These are phyloP conservation scores for Lordiphosa mommai DNA, from an alignment of 1,140 invertebrate genomes.

Conservation along the genomic window DNA sequence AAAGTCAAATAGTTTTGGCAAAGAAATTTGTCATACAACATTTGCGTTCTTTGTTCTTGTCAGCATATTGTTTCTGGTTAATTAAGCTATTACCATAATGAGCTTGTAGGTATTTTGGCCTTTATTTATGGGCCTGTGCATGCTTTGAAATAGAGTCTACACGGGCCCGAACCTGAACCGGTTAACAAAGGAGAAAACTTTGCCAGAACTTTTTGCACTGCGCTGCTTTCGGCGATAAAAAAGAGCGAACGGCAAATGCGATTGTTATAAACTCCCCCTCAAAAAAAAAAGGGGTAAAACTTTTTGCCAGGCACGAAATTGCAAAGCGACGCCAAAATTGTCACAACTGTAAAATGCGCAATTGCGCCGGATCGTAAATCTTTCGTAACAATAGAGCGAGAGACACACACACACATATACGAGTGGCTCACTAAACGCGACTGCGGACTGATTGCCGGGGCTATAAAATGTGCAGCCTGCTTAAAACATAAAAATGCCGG, in stretches of 20 bases:
- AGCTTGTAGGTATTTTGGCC: slow-evolving; percentile 65
- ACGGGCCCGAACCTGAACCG: slow-evolving; percentile 13
- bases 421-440: slow-evolving; percentile 69
- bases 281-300: slow-evolving; percentile 10
- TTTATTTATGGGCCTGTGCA: slow-evolving; percentile 56
- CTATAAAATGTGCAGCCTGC: slow-evolving; percentile 72
- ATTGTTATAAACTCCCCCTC: slow-evolving; percentile 54
- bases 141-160: slow-evolving; percentile 36
- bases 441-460: slow-evolving; percentile 39
- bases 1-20: slow-evolving; percentile 74
- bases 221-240: slow-evolving; percentile 41
- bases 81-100: slow-evolving; percentile 78
- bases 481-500: slow-evolving; percentile 71
- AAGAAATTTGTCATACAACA: slow-evolving; percentile 71
- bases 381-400: slow-evolving; percentile 50
- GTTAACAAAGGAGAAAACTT: slow-evolving; percentile 61
- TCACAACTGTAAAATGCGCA: slow-evolving; percentile 76
- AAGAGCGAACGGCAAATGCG: slow-evolving; percentile 46
- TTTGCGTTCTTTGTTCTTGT: slow-evolving; percentile 42
- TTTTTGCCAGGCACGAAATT: slow-evolving; percentile 41
- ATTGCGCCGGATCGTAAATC: slow-evolving; percentile 73
- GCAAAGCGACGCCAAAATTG: slow-evolving; percentile 69
- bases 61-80: slow-evolving; percentile 75
- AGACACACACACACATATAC: slow-evolving; percentile 22
- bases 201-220: slow-evolving; percentile 38